Conservation (phyloP, 2,113 vertebrate genomes). For the Burhinus bistriatus region DNA sequence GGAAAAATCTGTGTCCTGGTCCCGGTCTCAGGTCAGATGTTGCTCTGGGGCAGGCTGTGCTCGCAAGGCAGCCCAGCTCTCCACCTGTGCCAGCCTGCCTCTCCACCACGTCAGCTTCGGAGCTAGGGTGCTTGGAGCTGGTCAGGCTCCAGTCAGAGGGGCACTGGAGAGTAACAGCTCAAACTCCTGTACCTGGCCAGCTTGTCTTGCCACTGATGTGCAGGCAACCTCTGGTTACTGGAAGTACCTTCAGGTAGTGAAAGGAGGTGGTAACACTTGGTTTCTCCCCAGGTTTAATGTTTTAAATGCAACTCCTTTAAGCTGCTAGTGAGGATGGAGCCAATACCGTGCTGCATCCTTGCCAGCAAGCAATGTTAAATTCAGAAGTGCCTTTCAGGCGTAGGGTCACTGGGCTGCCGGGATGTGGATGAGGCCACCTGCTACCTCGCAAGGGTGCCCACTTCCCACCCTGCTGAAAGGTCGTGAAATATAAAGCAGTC, state of each 20-base stretch:
- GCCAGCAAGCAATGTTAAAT: not conserved
- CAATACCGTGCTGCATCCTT: not conserved
- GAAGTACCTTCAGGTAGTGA: not conserved
- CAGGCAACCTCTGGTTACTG: not conserved
- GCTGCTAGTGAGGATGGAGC: not conserved
- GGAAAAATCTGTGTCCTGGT: not conserved
- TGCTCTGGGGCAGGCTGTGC: not conserved
- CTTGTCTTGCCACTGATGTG: not conserved
- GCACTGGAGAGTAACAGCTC: not conserved
- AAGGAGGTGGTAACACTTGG: not conserved
- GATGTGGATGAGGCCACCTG: not conserved
- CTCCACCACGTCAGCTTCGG: rapidly evolving
- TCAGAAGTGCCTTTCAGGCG: not conserved
- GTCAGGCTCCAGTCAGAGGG: not conserved
- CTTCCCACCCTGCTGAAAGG: not conserved
- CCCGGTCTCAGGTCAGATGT: rapidly evolving
- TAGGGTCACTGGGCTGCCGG: not conserved
- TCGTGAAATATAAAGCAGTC: not conserved
- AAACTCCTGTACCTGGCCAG: not conserved
- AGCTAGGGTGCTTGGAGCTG: not conserved
- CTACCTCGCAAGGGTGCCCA: not conserved
- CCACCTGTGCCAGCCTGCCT: not conserved
- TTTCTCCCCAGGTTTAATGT: not conserved
- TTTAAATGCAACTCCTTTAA: not conserved
- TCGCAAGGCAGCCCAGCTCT: not conserved